These are phyloP conservation scores for Myiozetetes cayanensis DNA, from an alignment of 2,113 vertebrate genomes.

Conservation along the genomic window DNA sequence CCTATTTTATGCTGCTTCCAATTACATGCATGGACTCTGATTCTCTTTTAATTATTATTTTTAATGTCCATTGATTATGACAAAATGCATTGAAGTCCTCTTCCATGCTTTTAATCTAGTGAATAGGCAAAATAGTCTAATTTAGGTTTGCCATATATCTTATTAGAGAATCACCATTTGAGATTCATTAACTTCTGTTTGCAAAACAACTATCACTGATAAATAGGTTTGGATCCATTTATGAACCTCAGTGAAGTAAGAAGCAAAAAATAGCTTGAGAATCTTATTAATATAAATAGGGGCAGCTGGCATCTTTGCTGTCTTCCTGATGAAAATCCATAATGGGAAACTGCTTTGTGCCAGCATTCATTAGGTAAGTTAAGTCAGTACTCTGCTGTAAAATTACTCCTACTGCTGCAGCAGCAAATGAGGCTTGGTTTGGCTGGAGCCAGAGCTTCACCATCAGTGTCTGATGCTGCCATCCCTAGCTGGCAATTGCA, in stretches of 20 bases:
- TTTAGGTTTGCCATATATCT: not conserved
- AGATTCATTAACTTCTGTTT: constrained; percentile 49
- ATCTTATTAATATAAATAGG: constrained; percentile 52
- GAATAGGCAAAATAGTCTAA: not conserved
- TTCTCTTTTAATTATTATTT: not conserved
- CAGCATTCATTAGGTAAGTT: constrained; percentile 44
- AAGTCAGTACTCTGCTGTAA: constrained; percentile 31
- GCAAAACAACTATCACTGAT: constrained; percentile 28
- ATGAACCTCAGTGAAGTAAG: constrained; percentile 29
- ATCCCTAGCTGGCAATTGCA: not conserved
- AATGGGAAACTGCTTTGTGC: constrained; percentile 17
- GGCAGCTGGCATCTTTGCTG: constrained; percentile 42
- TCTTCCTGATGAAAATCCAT: constrained; percentile 34
- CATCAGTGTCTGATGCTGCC: not conserved
- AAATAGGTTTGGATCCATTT: constrained; percentile 15
- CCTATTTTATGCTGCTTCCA: not conserved
- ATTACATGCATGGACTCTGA: not conserved
- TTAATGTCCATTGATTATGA: not conserved
- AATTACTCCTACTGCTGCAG: not conserved
- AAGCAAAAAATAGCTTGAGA: constrained; percentile 24
- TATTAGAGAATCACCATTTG: constrained; percentile 30
- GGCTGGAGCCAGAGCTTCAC: constrained; percentile 15
- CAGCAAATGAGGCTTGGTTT: not conserved
- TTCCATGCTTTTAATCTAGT: not conserved
- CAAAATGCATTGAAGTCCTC: not conserved